phyloP scores from a whole-genome alignment of 2,888 invertebrate genomes.

The Ophioninae sp. region DNA sequence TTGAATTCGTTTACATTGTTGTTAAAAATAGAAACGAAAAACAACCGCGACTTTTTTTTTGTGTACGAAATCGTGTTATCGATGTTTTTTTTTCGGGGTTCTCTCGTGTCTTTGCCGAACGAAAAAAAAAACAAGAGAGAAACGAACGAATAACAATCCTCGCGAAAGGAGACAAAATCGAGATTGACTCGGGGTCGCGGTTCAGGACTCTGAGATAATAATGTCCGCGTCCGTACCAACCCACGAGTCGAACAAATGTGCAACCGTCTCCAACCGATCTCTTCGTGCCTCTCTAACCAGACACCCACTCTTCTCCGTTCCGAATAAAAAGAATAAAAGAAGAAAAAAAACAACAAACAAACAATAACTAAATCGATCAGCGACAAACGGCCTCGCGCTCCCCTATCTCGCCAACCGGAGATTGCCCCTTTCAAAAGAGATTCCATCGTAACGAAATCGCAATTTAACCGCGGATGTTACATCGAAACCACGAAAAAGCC shows the following conservation, averaged over 20 bases:
- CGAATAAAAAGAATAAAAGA: conserved; percentile 18
- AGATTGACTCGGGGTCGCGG: conserved; percentile 25
- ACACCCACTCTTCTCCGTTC: conserved; percentile 38
- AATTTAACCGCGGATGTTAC: too few species aligned
- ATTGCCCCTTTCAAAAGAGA: too few species aligned
- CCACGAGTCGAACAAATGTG: conserved; percentile 47
- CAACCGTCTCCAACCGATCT: conserved; percentile 15
- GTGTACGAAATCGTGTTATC: background rate
- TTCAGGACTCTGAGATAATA: conserved; percentile 36
- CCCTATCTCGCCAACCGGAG: too few species aligned
- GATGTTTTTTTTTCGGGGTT: background rate
- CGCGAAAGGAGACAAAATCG: background rate
- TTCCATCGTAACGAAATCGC: too few species aligned
- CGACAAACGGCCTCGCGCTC: too few species aligned
- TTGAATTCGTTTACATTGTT: background rate
- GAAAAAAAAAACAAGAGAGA: background rate
- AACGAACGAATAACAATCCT: background rate
- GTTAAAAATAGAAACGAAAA: background rate
- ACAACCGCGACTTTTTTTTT: background rate
- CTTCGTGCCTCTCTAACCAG: conserved; percentile 14
- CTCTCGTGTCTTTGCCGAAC: background rate
- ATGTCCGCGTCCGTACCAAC: conserved; percentile 39
- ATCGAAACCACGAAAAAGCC: too few species aligned
- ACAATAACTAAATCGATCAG: too few species aligned
- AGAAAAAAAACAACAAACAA: background rate